Percentiles rank a stretch among this genome's conserved stretches.
Evolutionary conservation across 2,888 invertebrate species (phyloP).

Genomic region (Ceramica pisi): DNA sequence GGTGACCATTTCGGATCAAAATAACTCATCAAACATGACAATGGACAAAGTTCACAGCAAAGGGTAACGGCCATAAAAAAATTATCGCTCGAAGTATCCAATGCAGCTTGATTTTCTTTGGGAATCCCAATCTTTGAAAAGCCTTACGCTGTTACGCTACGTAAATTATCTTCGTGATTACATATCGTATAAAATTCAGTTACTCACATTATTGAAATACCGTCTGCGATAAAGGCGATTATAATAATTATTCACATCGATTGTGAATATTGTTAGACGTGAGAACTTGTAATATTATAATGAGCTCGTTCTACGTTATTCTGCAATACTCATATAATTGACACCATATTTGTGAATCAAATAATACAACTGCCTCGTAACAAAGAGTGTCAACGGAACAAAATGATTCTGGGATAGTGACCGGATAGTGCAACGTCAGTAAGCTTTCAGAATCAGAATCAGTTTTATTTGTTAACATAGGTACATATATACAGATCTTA

Average conservation of each 20-base stretch:
- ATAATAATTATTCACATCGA: slow-evolving; percentile 34
- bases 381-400: background rate
- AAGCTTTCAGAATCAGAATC: no score
- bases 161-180: slow-evolving; percentile 5
- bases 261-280: slow-evolving; percentile 35
- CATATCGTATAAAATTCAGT: slow-evolving; percentile 3
- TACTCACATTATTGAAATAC: slow-evolving; percentile 14
- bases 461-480: no score
- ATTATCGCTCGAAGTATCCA: slow-evolving; percentile 16
- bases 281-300: slow-evolving; percentile 21
- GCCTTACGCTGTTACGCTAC: background rate
- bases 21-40: slow-evolving; percentile 2
- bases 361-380: background rate
- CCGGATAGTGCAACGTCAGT: background rate
- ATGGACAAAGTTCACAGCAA: slow-evolving; percentile 24
- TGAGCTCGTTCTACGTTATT: slow-evolving; percentile 11
- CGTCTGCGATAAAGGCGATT: slow-evolving; percentile 11
- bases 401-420: background rate
- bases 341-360: slow-evolving; percentile 8
- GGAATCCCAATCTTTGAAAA: slow-evolving; percentile 4
- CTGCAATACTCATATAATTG: slow-evolving; percentile 8
- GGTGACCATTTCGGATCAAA: slow-evolving; percentile 21
- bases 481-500: no score
- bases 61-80: slow-evolving; percentile 21
- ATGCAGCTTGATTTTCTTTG: slow-evolving; percentile 5